These are phyloP conservation scores for Hermetia illucens DNA, from an alignment of 1,140 invertebrate species.

Conservation along the genomic window DNA sequence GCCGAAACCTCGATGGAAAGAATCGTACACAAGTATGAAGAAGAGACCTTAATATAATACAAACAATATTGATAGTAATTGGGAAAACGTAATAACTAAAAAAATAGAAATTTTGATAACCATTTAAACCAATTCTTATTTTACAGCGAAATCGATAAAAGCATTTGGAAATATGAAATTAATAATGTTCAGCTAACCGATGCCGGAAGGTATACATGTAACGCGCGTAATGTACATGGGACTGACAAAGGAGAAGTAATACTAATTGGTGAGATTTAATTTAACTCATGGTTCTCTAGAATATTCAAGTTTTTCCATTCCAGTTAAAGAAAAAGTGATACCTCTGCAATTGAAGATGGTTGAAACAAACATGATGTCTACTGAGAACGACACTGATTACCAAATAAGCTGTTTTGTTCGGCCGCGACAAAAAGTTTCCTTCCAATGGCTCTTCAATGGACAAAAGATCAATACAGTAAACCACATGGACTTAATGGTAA, in stretches of 20 bases:
- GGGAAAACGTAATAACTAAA: too few relatives aligned
- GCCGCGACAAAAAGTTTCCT: neutral
- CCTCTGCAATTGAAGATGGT: neutral
- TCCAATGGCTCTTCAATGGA: neutral
- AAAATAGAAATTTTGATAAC: too few relatives aligned
- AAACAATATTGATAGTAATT: too few relatives aligned
- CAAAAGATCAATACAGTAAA: neutral
- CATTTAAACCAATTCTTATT: too few relatives aligned
- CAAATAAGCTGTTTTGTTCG: neutral
- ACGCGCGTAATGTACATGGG: neutral
- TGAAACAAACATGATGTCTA: neutral
- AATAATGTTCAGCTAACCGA: neutral
- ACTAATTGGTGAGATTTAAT: neutral
- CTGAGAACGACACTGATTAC: neutral
- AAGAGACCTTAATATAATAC: too few relatives aligned
- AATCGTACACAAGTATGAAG: too few relatives aligned
- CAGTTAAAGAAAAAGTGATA: neutral
- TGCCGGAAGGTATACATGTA: neutral
- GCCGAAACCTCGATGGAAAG: too few relatives aligned
- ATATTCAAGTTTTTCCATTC: neutral
- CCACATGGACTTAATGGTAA: neutral
- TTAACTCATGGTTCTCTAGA: neutral
- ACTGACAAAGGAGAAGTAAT: neutral
- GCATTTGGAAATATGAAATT: neutral
- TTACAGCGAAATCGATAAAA: neutral